Conservation (phyloP, 2,888 invertebrate species). For the Sphecodes monilicornis region DNA sequence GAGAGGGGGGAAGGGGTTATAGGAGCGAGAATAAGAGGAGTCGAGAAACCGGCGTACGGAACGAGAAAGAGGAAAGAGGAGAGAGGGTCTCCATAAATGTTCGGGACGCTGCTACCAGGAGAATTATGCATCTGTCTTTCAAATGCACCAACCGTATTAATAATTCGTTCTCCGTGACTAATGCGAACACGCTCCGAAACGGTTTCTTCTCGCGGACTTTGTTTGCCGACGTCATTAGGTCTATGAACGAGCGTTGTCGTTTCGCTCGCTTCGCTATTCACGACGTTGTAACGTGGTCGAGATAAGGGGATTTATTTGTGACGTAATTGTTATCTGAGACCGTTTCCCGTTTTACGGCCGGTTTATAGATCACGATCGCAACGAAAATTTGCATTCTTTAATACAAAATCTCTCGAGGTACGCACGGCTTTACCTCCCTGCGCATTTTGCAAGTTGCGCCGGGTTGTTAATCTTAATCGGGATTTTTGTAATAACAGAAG, state of each 20-base stretch:
- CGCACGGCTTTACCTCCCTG: neutral
- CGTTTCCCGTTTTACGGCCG: neutral
- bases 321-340: conserved; percentile 12
- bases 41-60: neutral
- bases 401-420: neutral
- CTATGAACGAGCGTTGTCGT: conserved; percentile 10
- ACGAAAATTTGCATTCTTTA: conserved; percentile 1
- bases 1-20: neutral
- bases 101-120: conserved; percentile 8
- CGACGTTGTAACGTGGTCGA: neutral
- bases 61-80: neutral
- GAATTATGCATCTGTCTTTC: conserved; percentile 12
- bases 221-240: conserved; percentile 16
- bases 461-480: neutral
- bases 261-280: neutral
- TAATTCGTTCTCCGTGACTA: conserved; percentile 22
- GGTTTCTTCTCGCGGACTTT: conserved; percentile 11
- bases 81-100: conserved; percentile 31
- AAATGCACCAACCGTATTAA: conserved; percentile 13
- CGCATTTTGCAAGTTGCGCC: neutral
- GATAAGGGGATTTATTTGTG: neutral
- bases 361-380: neutral
- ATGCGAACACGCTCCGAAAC: conserved; percentile 24
- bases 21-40: neutral
- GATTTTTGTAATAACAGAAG: neutral